A percentile compares a stretch with the other conserved stretches of the same genome.
Conservation (phyloP, 1,140 invertebrate species). For the Prorops nasuta region DNA sequence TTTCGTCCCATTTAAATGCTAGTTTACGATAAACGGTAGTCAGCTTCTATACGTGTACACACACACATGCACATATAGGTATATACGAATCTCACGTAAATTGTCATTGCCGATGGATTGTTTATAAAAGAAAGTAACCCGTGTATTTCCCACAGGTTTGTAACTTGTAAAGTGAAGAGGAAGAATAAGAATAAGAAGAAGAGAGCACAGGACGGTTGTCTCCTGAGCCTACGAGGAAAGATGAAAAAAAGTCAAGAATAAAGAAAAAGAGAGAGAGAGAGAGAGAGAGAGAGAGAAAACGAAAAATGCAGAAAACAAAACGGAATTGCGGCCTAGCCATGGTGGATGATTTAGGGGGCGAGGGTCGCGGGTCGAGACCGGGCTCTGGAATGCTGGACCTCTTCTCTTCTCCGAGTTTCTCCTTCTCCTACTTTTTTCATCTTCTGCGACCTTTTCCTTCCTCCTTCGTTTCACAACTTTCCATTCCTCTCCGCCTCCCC, state of each 20-base stretch:
- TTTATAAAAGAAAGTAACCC: no score
- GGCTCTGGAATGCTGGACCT: constrained; percentile 48
- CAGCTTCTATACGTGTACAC: no score
- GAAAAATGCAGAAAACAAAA: constrained; percentile 43
- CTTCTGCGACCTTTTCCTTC: not conserved
- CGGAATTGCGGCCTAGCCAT: constrained; percentile 44
- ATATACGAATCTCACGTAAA: no score
- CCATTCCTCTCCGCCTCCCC: constrained; percentile 3
- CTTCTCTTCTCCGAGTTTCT: constrained; percentile 15
- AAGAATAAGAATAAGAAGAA: not conserved
- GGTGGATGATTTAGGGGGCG: constrained; percentile 56
- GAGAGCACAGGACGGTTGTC: constrained; percentile 27
- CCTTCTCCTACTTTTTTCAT: constrained; percentile 12
- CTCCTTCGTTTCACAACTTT: constrained; percentile 1
- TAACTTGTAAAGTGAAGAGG: no score
- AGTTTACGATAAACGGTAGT: no score
- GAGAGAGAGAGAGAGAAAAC: constrained; percentile 5
- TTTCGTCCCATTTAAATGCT: constrained; percentile 48
- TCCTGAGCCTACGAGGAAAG: constrained; percentile 25
- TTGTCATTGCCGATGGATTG: no score
- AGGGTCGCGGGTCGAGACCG: constrained; percentile 54
- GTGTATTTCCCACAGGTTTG: constrained; percentile 37
- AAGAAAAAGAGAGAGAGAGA: constrained; percentile 22
- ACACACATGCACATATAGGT: no score
- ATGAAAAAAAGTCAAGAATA: constrained; percentile 24